Percentiles rank a stretch among this genome's conserved stretches.
phyloP scores from a whole-genome alignment of 2,797 vertebrate genomes.

The Babyrousa celebensis region DNA sequence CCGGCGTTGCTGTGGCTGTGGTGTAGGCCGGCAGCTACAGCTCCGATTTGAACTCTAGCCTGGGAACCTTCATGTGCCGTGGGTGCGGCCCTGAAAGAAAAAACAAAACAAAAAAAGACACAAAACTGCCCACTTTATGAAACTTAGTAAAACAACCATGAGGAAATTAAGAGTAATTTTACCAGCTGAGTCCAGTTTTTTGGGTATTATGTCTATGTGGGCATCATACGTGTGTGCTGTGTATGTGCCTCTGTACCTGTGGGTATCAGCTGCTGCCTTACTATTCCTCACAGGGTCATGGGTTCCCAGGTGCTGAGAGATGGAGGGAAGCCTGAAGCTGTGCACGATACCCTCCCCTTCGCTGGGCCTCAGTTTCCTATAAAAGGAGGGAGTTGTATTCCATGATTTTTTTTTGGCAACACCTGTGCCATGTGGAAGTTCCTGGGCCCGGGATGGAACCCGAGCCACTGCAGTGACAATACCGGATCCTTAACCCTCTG shows the following conservation, averaged over 20 bases:
- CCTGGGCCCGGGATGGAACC: too few species aligned
- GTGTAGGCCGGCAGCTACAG: too few species aligned
- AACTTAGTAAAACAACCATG: neutral
- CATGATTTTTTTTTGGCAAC: too few species aligned
- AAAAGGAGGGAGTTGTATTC: neutral
- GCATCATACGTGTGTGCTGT: too few species aligned
- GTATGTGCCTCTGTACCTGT: neutral
- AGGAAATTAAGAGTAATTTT: constrained; percentile 25
- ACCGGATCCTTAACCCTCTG: too few species aligned
- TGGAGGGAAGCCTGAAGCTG: neutral
- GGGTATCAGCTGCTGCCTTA: neutral
- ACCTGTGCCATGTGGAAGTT: too few species aligned
- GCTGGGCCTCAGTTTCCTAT: neutral
- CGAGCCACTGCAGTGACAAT: too few species aligned
- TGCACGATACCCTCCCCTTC: neutral
- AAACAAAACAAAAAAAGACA: too few species aligned
- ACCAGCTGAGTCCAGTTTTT: neutral
- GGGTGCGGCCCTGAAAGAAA: too few species aligned
- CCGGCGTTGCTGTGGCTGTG: too few species aligned
- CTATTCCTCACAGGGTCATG: neutral
- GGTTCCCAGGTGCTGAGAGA: neutral
- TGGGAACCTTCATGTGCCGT: too few species aligned
- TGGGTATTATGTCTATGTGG: neutral
- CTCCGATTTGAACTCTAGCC: too few species aligned
- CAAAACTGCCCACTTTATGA: neutral